Percentiles rank a stretch among this genome's conserved stretches.
Conservation (phyloP, 1,140 invertebrate genomes). For the Macrobrachium nipponense region DNA sequence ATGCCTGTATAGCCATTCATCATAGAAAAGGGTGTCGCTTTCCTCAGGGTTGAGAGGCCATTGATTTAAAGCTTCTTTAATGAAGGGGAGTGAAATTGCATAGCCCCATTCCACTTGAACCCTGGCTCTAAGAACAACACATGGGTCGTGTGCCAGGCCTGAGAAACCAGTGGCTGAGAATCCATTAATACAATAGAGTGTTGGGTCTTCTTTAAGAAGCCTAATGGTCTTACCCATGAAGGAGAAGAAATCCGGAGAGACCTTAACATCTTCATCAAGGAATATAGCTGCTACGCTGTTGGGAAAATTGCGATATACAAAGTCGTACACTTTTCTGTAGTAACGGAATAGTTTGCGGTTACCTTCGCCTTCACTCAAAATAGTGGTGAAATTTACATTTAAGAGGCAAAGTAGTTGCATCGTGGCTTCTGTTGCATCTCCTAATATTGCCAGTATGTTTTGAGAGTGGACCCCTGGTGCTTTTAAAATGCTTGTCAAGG, state of each 20-base stretch:
- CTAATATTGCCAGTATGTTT: conserved; percentile 35
- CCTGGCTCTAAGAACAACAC: conserved; percentile 16
- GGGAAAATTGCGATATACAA: conserved; percentile 9
- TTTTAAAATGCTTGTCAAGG: conserved; percentile 31
- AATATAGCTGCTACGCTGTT: conserved; percentile 34
- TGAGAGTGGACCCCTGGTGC: conserved; percentile 33
- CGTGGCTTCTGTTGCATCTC: conserved; percentile 32
- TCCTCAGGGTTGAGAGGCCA: conserved; percentile 11
- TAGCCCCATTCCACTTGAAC: conserved; percentile 46
- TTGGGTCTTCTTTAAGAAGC: conserved; percentile 27
- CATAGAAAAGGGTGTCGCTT: conserved; percentile 18
- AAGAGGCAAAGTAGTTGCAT: conserved; percentile 29
- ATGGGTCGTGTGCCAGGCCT: not conserved
- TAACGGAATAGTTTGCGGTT: conserved; percentile 48
- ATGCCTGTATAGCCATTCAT: conserved; percentile 34
- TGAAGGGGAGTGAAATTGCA: conserved; percentile 24
- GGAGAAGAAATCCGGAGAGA: conserved; percentile 52
- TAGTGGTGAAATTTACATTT: conserved; percentile 18
- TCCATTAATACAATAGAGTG: conserved; percentile 45
- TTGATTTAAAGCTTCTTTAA: conserved; percentile 26
- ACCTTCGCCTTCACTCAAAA: conserved; percentile 21
- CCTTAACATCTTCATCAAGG: conserved; percentile 45
- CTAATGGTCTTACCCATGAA: conserved; percentile 48
- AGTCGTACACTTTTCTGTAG: conserved; percentile 34
- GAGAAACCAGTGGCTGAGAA: conserved; percentile 23